Evolutionary conservation across 2,888 invertebrate genomes (phyloP).

Genomic region (Catocala fraxini): DNA sequence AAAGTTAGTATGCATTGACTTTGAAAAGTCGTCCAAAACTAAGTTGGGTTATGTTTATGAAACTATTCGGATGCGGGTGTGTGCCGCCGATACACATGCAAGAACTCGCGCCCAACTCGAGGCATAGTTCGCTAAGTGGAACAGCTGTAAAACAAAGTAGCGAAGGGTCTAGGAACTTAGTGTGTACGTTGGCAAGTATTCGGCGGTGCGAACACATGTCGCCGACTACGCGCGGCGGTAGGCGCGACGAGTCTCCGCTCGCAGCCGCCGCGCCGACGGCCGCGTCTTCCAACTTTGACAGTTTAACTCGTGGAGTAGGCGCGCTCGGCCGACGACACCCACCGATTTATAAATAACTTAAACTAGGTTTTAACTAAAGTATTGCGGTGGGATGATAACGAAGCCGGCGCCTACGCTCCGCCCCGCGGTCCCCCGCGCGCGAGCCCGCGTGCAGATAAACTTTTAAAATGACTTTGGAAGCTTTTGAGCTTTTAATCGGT

Average conservation of each 20-base stretch:
- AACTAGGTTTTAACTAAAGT: slow-evolving; percentile 86
- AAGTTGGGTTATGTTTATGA: slow-evolving; percentile 88
- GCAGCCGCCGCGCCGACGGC: slow-evolving; percentile 40
- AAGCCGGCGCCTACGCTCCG: slow-evolving; percentile 73
- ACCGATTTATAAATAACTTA: slow-evolving; percentile 84
- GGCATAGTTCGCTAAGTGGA: slow-evolving; percentile 87
- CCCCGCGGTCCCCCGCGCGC: slow-evolving; percentile 65
- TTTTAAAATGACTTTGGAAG: slow-evolving; percentile 89
- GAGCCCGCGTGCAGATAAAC: slow-evolving; percentile 86
- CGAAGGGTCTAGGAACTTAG: slow-evolving; percentile 87
- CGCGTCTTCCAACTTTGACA: slow-evolving; percentile 74
- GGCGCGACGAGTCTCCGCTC: slow-evolving; percentile 45
- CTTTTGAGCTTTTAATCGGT: slow-evolving; percentile 89
- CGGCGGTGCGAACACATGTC: slow-evolving; percentile 69
- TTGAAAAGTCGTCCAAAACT: slow-evolving; percentile 88
- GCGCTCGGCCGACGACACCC: slow-evolving; percentile 71
- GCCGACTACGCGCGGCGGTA: slow-evolving; percentile 52
- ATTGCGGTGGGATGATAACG: slow-evolving; percentile 83
- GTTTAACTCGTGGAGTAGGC: slow-evolving; percentile 72
- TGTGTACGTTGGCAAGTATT: slow-evolving; percentile 80
- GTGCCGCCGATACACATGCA: slow-evolving; percentile 86
- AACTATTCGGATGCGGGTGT: slow-evolving; percentile 86
- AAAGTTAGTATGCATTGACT: slow-evolving; percentile 88
- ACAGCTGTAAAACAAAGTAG: slow-evolving; percentile 88
- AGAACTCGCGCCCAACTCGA: slow-evolving; percentile 86